Evolutionary conservation across 2,797 vertebrate genomes (phyloP).

Genomic region (Malurus leucopterus): DNA sequence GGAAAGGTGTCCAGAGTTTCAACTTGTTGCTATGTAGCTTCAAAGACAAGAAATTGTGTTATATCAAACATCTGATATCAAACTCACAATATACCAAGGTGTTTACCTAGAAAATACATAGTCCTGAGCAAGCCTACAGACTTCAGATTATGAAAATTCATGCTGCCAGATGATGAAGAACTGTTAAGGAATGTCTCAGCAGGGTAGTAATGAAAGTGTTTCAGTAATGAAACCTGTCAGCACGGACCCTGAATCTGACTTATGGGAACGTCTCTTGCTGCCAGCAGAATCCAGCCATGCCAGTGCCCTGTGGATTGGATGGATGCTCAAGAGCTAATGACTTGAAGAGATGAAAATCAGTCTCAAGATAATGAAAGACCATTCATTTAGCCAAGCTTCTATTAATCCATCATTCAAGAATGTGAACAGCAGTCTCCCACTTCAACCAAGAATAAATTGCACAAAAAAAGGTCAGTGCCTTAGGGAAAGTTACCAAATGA

Average conservation of each 20-base stretch:
- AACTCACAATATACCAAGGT: background rate
- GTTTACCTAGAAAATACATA: background rate
- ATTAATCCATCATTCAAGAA: conserved; percentile 9
- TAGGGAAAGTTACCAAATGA: background rate
- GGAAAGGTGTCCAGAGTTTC: background rate
- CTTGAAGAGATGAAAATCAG: conserved; percentile 1
- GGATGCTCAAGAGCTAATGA: background rate
- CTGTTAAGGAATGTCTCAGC: background rate
- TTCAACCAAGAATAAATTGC: background rate
- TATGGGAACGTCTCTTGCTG: background rate
- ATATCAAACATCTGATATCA: background rate
- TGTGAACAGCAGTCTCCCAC: background rate
- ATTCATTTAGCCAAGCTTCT: background rate
- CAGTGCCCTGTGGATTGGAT: background rate
- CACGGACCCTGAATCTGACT: background rate
- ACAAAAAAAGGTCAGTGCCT: background rate
- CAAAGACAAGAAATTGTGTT: background rate
- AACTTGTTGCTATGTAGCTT: background rate
- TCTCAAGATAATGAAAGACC: background rate
- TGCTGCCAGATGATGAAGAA: background rate
- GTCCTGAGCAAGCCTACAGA: background rate
- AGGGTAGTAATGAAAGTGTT: background rate
- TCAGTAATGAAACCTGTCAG: background rate
- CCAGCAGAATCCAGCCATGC: background rate
- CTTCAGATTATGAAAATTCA: background rate